Conservation (phyloP, 2,113 vertebrate species). For the Amia ocellicauda region DNA sequence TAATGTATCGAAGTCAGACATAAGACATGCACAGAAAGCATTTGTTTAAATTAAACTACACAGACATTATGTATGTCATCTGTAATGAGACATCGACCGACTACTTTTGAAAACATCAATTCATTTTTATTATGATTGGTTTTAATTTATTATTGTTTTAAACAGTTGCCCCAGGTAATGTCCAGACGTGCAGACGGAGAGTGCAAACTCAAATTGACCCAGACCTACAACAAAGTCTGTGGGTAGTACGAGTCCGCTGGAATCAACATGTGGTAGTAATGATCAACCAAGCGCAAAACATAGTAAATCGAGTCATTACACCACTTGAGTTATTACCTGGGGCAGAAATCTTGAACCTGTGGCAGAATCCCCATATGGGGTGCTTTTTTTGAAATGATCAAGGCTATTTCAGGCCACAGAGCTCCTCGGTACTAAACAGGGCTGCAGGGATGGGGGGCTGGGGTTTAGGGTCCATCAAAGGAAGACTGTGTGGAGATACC, state of each 20-base stretch:
- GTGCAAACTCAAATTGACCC: neutral
- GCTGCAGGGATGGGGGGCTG: constrained; percentile 11
- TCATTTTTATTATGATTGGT: neutral
- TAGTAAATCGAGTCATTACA: constrained; percentile 8
- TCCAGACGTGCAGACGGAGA: neutral
- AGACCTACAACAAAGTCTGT: neutral
- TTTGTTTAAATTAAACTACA: too few species aligned
- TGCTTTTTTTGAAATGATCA: constrained; percentile 4
- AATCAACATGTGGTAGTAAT: constrained; percentile 14
- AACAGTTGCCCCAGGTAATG: neutral
- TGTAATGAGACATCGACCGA: too few species aligned
- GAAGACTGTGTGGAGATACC: constrained; percentile 7
- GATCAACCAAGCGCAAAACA: neutral
- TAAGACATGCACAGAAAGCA: too few species aligned
- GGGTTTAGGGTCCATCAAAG: constrained; percentile 20
- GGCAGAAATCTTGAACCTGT: constrained; percentile 12
- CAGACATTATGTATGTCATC: too few species aligned
- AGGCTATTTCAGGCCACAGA: constrained; percentile 24
- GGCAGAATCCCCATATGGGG: constrained; percentile 9
- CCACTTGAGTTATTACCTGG: constrained; percentile 10
- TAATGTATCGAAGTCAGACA: too few species aligned
- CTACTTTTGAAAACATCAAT: neutral
- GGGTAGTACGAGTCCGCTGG: neutral
- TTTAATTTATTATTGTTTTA: neutral
- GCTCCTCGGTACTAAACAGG: constrained; percentile 13